Evolutionary conservation across 2,888 invertebrate genomes (phyloP).

Genomic region (Chamaedrilus cognettii): DNA sequence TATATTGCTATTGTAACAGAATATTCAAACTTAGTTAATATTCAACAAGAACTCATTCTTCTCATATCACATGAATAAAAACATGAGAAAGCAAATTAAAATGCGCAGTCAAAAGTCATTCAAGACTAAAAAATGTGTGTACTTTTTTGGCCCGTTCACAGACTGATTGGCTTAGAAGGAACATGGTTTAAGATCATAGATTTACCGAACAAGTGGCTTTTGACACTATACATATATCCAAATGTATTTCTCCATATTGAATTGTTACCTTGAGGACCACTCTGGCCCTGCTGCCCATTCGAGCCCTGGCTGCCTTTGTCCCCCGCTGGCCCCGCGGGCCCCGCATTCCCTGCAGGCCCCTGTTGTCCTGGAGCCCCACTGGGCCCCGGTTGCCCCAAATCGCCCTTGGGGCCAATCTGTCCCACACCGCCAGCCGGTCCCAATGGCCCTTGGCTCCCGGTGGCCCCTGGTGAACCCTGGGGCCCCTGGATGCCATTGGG

Average conservation of each 20-base stretch:
- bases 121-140: too few relatives aligned
- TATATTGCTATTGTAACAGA: too few relatives aligned
- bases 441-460: slow-evolving; percentile 15
- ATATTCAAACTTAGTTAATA: too few relatives aligned
- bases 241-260: neutral
- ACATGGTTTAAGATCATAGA: too few relatives aligned
- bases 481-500: slow-evolving; percentile 15
- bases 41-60: too few relatives aligned
- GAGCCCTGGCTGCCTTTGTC: slow-evolving; percentile 16
- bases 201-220: too few relatives aligned
- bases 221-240: slow-evolving; percentile 25
- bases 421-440: neutral
- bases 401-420: neutral
- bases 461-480: slow-evolving; percentile 14
- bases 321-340: slow-evolving; percentile 15
- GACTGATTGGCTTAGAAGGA: too few relatives aligned
- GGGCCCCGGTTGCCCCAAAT: neutral
- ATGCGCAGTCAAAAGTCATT: too few relatives aligned
- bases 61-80: too few relatives aligned
- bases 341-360: slow-evolving; percentile 9
- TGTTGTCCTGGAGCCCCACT: neutral
- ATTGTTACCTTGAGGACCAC: neutral
- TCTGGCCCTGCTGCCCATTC: neutral
- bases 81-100: too few relatives aligned
- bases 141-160: too few relatives aligned